Base-by-base conservation (phyloP, 2,888 invertebrate genomes). In the Cybosia mesomella region DNA sequence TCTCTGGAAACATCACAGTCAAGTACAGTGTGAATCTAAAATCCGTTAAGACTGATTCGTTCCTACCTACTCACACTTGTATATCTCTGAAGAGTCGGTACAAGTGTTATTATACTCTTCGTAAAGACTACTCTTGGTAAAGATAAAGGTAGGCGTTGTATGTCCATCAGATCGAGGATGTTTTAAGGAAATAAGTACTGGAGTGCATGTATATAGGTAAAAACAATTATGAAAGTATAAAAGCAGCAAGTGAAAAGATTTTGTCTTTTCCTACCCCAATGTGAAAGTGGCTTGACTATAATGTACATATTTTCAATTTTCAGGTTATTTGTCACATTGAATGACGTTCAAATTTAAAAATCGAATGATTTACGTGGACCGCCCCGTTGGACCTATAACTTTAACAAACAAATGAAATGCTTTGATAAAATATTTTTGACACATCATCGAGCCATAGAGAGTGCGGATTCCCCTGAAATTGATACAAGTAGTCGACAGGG, bases 401-500 rank as follows among this genome's bases (percentile, higher is more conserved):
- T 43, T 43, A 9, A 49, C n/a, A 49, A 49, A 49, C n/a, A 49
- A 21, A 53, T 21, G 21, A 62, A 28, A 53, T 34, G 11, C 2
- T 53, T 53, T n/a, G n/a, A 21, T 32, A 53, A 13, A 53, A 53
- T 28, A 32, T 18, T 61, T 73, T 68, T 71, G 64, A 72, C 61
- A 71, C 62, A 72, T 64, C 54, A 32, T 62, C 28, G 43, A 28
- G 22, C 58, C 57, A 61, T 49, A 63, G 58, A 72, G 58, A 63
- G 21, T 34, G 39, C 7, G 65, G 68, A 58, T 70, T 70, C 54
- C 64, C 62, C 59, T 59, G 69, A 70, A 74, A 74, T 72, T 72
- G 80, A 76, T 77, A 80, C 74, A 64, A 68, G 70, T 66, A 64
- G 66, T 28, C 80, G 80, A 77, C 74, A 72, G 65, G 76, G 79